Base-by-base conservation (phyloP, 2,113 vertebrate species). In the Empidonax traillii region DNA sequence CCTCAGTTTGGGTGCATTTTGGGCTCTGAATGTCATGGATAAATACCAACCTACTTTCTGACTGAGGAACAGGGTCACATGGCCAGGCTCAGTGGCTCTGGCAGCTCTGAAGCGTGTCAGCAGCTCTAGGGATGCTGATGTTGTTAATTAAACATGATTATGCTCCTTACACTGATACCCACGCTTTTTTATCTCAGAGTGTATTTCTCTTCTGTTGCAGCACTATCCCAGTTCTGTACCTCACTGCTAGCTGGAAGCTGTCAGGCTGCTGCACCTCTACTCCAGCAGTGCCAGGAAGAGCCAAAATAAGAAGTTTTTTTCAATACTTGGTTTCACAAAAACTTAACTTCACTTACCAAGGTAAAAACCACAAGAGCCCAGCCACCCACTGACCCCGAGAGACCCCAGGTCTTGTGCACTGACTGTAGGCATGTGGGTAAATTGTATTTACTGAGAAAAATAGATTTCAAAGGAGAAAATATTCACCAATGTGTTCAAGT, bases 181-280 rank as follows among this genome's bases (percentile, higher is more conserved):
- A 44, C 3, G 0, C 9, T 12, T 52, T 7, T 55, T 55, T 53
- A 67, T 7, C n/a, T 51, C 2, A 0, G 3, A 49, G 52, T 8
- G 8, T 9, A n/a, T 55, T 77, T 81, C 37, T 79, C 28, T 51
- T 47, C 8, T 3, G 62, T 24, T 66, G 28, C 21, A 75, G n/a
- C 39, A 82, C 2, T 3, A 51, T 30, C 37, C 39, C 53, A 79
- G 6, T 14, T 67, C 78, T 68, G 22, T 66, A 67, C 65, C 55
- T 51, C 1, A 0, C 44, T 77, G 69, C 25, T 47, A 58, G 24
- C 19, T 46, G 66, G 35, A 41, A 47, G n/a, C 31, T 46, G 17
- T 39, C 55, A n/a, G 43, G 66, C n/a, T 63, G 58, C 56, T 85
- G 19, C 8, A 14, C 17, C 75, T 46, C 58, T 16, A 2, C 28